Evolutionary conservation across 2,113 vertebrate genomes (phyloP).

Genomic region (Axis porcinus): DNA sequence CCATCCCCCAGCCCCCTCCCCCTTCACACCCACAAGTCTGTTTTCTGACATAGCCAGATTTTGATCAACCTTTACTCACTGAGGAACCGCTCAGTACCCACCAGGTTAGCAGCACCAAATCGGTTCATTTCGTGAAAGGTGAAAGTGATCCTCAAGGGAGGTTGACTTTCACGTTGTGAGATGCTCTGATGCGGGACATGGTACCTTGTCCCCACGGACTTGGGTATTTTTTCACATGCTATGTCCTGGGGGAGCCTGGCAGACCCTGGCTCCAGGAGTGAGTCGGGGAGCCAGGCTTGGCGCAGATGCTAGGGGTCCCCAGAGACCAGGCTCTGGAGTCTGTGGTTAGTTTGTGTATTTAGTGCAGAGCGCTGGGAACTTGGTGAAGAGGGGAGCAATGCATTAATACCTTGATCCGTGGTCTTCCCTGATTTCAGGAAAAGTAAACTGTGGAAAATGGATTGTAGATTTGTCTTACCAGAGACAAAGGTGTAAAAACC

Average conservation of each 20-base stretch:
- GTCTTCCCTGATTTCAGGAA: not conserved
- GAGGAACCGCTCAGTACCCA: fast-evolving
- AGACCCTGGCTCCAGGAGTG: fast-evolving
- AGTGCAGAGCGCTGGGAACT: fast-evolving
- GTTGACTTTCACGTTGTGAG: not conserved
- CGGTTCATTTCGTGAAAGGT: fast-evolving
- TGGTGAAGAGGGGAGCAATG: fast-evolving
- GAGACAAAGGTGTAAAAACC: not conserved
- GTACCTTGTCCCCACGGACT: fast-evolving
- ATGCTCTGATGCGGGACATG: fast-evolving
- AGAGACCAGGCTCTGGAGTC: not conserved
- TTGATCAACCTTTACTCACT: fast-evolving
- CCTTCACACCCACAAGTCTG: not conserved
- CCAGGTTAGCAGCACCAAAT: not conserved
- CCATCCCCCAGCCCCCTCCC: not conserved
- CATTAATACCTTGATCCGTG: fast-evolving
- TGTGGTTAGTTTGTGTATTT: fast-evolving
- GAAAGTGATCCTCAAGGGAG: not conserved
- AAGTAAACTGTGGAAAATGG: fast-evolving
- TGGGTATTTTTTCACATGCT: fast-evolving
- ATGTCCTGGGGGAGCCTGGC: fast-evolving
- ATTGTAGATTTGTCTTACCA: fast-evolving
- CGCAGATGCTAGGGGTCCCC: fast-evolving
- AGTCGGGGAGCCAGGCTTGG: fast-evolving
- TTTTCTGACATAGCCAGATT: not conserved